Base-by-base conservation (phyloP, 2,888 invertebrate genomes). In the Cordilura impudica region DNA sequence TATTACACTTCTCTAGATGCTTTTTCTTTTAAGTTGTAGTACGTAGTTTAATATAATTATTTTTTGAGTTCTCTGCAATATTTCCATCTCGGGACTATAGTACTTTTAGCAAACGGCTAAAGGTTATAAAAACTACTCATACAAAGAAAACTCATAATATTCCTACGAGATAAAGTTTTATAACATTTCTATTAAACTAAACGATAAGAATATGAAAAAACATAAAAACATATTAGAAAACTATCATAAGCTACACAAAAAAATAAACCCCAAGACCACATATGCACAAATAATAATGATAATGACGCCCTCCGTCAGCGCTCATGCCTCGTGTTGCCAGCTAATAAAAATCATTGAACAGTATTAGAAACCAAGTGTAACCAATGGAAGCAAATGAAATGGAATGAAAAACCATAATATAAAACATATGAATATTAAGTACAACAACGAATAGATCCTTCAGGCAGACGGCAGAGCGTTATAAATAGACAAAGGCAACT, bases 311-410 rank as follows among this genome's bases (percentile, higher is more conserved):
- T 45, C 53, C 8, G 2, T 10, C 14, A 3, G 14, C 3, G 19
- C 47, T 31, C 7, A 16, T 19, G 56, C 49, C 60, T 75, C 31
- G 67, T 79, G 79, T 79, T 79, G 67, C 67, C 79, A 79, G 79
- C 79, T 79, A 79, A 79, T 79, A 79, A 79, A 79, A 79, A 75
- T 79, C 66, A 79, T 79, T 79, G 79, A 75, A 67, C 56, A 51
- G 43, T 26, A 70, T 70, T 63, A 51, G 69, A 63, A 70, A 63
- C 18, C 39, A 54, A 71, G 67, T 79, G 79, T 66, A 75, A 63
- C 79, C 71, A 79, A 79, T 75, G 53, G 66, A 56, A 54, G 56
- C 12, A 7, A 54, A 21, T 29, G 18, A 7, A 12, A 16, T 8
- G 18, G 73, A 61, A 69, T 65, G 53, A 39, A 74, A 60, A 39